Conservation (phyloP, 2,797 vertebrate species). For the Furcifer pardalis region DNA sequence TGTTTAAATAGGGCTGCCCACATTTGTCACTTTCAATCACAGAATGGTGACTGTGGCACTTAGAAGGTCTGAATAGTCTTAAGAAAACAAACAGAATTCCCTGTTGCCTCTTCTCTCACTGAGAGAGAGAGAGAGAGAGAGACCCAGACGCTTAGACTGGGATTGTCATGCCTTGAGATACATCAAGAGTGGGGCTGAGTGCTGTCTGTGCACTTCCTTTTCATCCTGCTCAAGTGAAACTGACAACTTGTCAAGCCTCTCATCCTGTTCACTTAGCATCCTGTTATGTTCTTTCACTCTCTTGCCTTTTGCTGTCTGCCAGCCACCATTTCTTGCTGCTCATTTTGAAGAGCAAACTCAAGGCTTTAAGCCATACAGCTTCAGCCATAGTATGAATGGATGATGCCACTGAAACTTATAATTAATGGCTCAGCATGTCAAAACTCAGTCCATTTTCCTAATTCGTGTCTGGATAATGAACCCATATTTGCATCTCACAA, state of each 20-base stretch:
- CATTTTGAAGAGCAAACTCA: conserved; percentile 46
- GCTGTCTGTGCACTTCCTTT: conserved; percentile 36
- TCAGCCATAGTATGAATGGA: not conserved
- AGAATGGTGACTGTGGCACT: conserved; percentile 71
- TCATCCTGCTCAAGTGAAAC: conserved; percentile 51
- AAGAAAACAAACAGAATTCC: conserved; percentile 73
- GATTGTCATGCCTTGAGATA: conserved; percentile 68
- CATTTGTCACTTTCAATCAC: conserved; percentile 80
- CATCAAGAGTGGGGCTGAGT: conserved; percentile 46
- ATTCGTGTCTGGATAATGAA: not conserved
- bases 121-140: conserved; percentile 46
- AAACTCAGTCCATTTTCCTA: not conserved
- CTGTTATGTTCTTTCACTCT: conserved; percentile 38
- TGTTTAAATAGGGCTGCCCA: conserved; percentile 75
- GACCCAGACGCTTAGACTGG: conserved; percentile 50
- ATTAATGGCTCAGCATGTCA: not conserved
- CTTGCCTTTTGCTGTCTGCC: conserved; percentile 60
- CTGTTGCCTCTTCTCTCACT: conserved; percentile 45
- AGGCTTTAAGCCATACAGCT: accelerated
- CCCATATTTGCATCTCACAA: not conserved
- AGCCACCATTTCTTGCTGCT: conserved; percentile 36
- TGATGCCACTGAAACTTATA: not conserved
- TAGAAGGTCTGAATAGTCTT: conserved; percentile 77
- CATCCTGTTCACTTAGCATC: conserved; percentile 69
- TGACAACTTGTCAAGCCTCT: conserved; percentile 71